Base-by-base conservation (phyloP, 2,888 invertebrate species). In the Onchidella celtica region DNA sequence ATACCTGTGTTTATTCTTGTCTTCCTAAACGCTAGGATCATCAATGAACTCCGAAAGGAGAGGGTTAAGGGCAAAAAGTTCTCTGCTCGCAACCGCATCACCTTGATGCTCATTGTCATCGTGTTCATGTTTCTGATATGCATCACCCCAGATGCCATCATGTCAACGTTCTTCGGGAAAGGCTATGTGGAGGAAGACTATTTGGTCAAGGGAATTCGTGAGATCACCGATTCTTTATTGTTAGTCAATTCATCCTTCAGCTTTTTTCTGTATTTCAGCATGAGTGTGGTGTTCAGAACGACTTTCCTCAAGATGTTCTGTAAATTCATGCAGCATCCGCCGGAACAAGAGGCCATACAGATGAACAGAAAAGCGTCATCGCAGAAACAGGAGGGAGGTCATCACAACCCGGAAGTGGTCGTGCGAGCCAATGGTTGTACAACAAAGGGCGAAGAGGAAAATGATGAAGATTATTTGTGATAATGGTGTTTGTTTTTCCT, bases 141-240 rank as follows among this genome's bases (percentile, higher is more conserved):
- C 85, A 89, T 92, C 65, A 91, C 91, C 66, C 93, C 93, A 0
- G 93, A 93, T 81, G 92, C 93, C 65, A 87, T 93, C 55, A 89
- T 93, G 90, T 93, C 93, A 0, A 90, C 91, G 72, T 89, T 92
- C 83, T 92, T 92, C 76, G 91, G 91, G 11, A 91, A 91, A 69
- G 93, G 93, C 2, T 93, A 93, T 84, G 88, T 87, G 17, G 93
- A 93, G 59, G 91, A 91, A 69, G 87, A 88, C 72, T 85, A 88
- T 79, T 82, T 91, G 47, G 89, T 92, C 4, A 90, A 89, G 78
- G 92, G 91, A 4, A 89, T 93, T 4, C 86, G 93, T 3, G 93
- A 93, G 84, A 91, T 93, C 40, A 92, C 92, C 0, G 93, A 93
- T 84, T 88, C 90, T n/a, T 85, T 93, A 2, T 83, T 93, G 57